Percentiles rank a stretch among this genome's conserved stretches.
phyloP scores from a whole-genome alignment of 2,797 vertebrate genomes.

The Lerista edwardsae region DNA sequence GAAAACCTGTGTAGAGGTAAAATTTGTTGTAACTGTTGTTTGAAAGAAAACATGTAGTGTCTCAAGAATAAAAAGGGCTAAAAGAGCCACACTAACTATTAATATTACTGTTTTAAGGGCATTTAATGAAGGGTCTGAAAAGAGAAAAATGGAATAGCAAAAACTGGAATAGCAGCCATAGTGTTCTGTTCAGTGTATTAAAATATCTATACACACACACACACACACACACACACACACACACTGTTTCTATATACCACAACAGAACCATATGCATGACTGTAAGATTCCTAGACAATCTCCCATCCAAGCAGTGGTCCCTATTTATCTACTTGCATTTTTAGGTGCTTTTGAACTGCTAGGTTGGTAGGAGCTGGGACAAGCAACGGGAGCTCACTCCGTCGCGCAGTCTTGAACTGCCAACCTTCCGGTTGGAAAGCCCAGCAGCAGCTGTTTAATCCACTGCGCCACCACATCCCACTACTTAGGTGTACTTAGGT shows the following conservation, averaged over 20 bases:
- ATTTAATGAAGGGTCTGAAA: background rate
- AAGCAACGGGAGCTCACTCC: no score
- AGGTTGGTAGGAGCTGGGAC: no score
- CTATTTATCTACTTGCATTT: no score
- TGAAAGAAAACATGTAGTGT: background rate
- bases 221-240: background rate
- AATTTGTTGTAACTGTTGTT: background rate
- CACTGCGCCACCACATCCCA: no score
- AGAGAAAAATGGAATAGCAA: no score
- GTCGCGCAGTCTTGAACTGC: no score
- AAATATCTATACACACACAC: background rate
- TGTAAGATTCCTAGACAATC: background rate
- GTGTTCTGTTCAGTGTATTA: background rate
- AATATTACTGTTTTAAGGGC: background rate
- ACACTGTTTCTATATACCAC: background rate
- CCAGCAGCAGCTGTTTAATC: no score
- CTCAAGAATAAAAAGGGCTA: background rate
- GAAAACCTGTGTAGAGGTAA: slow-evolving; percentile 96
- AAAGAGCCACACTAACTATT: background rate
- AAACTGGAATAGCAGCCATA: background rate
- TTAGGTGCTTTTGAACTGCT: no score
- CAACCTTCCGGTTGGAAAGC: no score
- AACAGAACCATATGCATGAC: background rate
- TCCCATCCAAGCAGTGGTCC: background rate
- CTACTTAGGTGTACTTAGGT: slow-evolving; percentile 7